A percentile compares a stretch with the other conserved stretches of the same genome.
Evolutionary conservation across 2,888 invertebrate genomes (phyloP).

Genomic region (Eustalomyia histrio): DNA sequence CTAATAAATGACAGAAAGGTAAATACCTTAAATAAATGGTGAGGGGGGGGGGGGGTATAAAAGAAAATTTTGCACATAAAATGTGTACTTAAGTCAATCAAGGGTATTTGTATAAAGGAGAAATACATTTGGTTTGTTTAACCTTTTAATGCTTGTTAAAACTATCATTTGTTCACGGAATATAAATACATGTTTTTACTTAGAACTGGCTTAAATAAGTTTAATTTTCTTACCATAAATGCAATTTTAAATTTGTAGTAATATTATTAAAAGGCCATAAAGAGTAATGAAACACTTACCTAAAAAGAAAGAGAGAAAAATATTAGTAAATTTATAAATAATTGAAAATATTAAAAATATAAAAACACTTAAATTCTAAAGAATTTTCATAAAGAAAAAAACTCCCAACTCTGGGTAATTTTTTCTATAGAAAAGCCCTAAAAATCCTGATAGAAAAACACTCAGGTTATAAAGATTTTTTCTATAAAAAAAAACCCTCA

Average conservation of each 20-base stretch:
- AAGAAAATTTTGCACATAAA: background rate
- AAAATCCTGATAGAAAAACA: too few relatives aligned
- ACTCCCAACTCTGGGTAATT: too few relatives aligned
- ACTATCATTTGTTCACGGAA: too few relatives aligned
- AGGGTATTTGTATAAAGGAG: background rate
- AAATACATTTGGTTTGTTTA: background rate
- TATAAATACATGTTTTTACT: background rate
- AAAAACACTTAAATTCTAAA: too few relatives aligned
- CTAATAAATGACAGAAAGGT: too few relatives aligned
- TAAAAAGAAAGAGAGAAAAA: constrained; percentile 28
- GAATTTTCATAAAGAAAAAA: too few relatives aligned
- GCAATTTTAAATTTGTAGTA: background rate
- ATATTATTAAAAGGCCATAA: constrained; percentile 25
- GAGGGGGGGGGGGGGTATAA: background rate
- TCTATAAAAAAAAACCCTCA: too few relatives aligned
- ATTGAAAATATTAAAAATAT: too few relatives aligned
- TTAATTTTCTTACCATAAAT: background rate
- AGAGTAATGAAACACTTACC: constrained; percentile 34
- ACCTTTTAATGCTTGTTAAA: background rate
- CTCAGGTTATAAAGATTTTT: too few relatives aligned
- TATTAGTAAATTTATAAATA: constrained; percentile 5
- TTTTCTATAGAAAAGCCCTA: too few relatives aligned
- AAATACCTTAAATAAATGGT: background rate
- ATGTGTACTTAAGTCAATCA: background rate
- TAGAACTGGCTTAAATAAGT: background rate